A percentile compares a stretch with the other conserved stretches of the same genome.
Conservation (phyloP, 2,113 vertebrate genomes). For the Zapornia atra region DNA sequence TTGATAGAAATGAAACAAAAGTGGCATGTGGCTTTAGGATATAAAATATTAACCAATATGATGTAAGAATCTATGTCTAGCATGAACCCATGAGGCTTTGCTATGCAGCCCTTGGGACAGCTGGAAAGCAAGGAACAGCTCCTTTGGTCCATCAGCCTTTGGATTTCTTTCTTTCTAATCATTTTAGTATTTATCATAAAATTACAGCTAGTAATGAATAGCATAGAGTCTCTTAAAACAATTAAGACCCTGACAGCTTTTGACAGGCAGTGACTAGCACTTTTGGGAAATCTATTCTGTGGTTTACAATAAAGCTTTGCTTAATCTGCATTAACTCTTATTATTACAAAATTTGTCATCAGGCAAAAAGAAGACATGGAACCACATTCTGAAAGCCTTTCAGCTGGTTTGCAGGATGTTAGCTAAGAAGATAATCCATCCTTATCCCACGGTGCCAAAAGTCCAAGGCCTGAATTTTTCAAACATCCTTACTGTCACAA, state of each 20-base stretch:
- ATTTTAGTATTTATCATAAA: slow-evolving; percentile 53
- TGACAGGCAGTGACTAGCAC: background rate
- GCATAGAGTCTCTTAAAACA: slow-evolving; percentile 48
- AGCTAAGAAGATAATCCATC: background rate
- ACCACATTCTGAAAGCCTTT: background rate
- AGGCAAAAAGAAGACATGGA: background rate
- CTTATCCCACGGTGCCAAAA: background rate
- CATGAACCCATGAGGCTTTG: slow-evolving; percentile 34
- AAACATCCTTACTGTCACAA: background rate
- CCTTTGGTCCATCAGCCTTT: slow-evolving; percentile 42
- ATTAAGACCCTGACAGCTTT: slow-evolving; percentile 47
- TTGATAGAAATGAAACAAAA: slow-evolving; percentile 53
- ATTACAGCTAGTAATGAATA: slow-evolving; percentile 66
- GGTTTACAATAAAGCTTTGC: background rate
- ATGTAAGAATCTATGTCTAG: background rate
- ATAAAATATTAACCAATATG: slow-evolving; percentile 73
- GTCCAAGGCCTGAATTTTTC: background rate
- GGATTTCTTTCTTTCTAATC: slow-evolving; percentile 8
- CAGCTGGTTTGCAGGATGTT: background rate
- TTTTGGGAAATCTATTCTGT: background rate
- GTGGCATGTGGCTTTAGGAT: slow-evolving; percentile 17
- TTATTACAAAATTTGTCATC: background rate
- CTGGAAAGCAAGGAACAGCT: slow-evolving; percentile 45
- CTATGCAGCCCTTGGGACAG: slow-evolving; percentile 48
- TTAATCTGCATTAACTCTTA: background rate